Base-by-base conservation (phyloP, 92 coral and sea anemone species). In the Phenganax subtilis region DNA sequence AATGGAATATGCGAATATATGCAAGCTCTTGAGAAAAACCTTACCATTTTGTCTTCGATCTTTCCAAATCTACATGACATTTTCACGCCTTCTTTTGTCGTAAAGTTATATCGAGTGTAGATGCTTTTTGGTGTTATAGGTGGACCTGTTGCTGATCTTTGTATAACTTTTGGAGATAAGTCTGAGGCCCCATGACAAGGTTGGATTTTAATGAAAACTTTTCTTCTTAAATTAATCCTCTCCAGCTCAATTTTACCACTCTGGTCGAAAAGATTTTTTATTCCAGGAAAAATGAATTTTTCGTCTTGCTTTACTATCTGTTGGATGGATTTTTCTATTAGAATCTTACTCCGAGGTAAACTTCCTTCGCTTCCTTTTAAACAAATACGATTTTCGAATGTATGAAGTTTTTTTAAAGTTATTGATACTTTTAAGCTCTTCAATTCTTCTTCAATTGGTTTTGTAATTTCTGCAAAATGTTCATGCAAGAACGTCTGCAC, bases 21-120 rank as follows among this genome's bases (percentile, higher is more conserved):
- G 2, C 47, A 1, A 37, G 47, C 29, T 6, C 9, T 16, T 62
- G 14, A 20, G 52, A 52, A 7, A 64, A 30, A 25, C 15, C 62
- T 47, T 44, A 62, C 75, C 64, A 0, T 29, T 57, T 75, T 54
- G 11, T 75, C 11, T 55, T 75, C 80, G 47, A 75, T 75, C 12
- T 44, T 20, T 14, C 80, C 80, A 75, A 15, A 28, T 8, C 7
- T 58, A 29, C 88, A 70, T 54, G 77, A 58, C 15, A 54, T n/a
- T 53, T 60, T 51, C 47, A 91, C 62, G 17, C 97, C 97, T 75
- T 84, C 84, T 68, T 83, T 91, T 51, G 89, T 85, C 14, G 93
- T 96, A 81, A 77, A 82, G 60, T 91, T 89, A 54, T 57, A 59
- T 47, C 86, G 82, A 37, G 85, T 83, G 12, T 84, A 85, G n/a